phyloP scores from a whole-genome alignment of 2,113 vertebrate genomes.

The Euleptes europaea region DNA sequence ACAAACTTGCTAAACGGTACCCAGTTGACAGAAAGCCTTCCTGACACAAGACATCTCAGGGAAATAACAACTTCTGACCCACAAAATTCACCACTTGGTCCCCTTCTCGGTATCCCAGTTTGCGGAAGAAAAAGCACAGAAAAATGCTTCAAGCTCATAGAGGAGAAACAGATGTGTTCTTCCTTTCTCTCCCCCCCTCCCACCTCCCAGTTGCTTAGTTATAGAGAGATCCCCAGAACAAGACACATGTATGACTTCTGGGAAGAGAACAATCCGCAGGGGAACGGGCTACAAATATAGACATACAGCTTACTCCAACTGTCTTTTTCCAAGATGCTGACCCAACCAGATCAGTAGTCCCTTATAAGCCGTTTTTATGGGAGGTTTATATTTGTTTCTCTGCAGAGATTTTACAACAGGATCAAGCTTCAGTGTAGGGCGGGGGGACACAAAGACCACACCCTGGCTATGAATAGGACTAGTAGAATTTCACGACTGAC shows the following conservation, averaged over 20 bases:
- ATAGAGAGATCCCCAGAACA: neutral
- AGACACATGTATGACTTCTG: neutral
- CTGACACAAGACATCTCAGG: slow-evolving; percentile 48
- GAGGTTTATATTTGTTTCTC: slow-evolving; percentile 11
- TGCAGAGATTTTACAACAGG: neutral
- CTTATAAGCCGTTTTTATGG: neutral
- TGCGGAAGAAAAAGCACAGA: neutral
- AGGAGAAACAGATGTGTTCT: neutral
- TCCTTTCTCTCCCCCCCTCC: too few species aligned
- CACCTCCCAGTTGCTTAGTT: slow-evolving; percentile 27
- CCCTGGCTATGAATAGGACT: neutral
- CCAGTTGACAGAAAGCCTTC: slow-evolving; percentile 66
- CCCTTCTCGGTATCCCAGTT: neutral
- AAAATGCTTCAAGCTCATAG: neutral
- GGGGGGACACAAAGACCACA: neutral
- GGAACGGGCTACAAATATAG: neutral
- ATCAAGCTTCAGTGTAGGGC: neutral
- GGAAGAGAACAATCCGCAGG: neutral
- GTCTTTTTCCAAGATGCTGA: neutral
- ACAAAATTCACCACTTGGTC: slow-evolving; percentile 24
- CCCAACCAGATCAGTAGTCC: neutral
- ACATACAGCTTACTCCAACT: neutral
- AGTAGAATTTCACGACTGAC: neutral
- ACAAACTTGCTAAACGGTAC: slow-evolving; percentile 55
- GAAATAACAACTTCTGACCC: slow-evolving; percentile 58